Evolutionary conservation across 2,888 invertebrate species (phyloP), one percentile per base, ranked within the genome.

Genomic region (Megaustenia siamemsis): DNA sequence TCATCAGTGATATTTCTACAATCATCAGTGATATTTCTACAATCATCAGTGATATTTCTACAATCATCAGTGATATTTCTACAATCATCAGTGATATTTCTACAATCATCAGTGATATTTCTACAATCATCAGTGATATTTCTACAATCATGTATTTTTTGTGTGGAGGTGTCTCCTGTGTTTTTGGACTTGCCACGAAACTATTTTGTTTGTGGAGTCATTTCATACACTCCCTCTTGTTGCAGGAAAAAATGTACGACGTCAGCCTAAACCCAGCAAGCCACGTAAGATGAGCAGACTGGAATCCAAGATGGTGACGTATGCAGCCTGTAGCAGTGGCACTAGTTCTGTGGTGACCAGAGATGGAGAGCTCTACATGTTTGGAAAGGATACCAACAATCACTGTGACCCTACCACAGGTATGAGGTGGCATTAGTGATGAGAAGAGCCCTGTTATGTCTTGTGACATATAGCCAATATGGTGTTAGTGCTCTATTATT

Each of bases 261-360:
- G 98, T 3, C 97, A 97, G 91, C 97, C 97, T 0, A 98, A 98
- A 94, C 97, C 98, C 0, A 96, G 96, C 0, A 97, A 98, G 91
- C 98, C 98, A 21, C 98, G 98, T 94, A 97, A 97, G 94, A 97
- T 98, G 95, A 96, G 96, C 56, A 97, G 97, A 95, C 96, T 98
- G 86, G 98, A 98, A 91, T 96, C 97, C 0, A 97, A 97, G 92
- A 95, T 96, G 90, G 96, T 98, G 45, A 95, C 97, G 0, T 96
- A 96, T 90, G 97, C 97, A 0, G 98, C 98, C 0, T 98, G 98
- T 93, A 99, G 98, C 94, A 97, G 98, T 94, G 98, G 98, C 8
- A 97, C 98, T 2, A 97, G 98, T 18, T 98, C 98, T 5, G 95
- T 99, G 86, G 97, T 99, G 0, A 97, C 98, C 1, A 96, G 97